Conservation (phyloP, 2,888 invertebrate species). For the Campoplex capitator region DNA sequence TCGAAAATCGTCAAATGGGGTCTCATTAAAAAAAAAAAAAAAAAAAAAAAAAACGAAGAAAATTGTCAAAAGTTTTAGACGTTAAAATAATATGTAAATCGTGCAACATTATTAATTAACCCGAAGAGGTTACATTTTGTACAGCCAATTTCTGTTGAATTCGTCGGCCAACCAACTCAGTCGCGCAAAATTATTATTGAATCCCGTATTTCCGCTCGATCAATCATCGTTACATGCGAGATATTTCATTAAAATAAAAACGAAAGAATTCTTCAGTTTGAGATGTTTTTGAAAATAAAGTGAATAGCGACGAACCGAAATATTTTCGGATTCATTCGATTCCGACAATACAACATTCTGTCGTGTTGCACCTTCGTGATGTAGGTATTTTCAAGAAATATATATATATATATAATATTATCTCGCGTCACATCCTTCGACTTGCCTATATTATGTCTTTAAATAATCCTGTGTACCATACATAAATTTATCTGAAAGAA, state of each 20-base stretch:
- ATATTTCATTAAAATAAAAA: conserved; percentile 1
- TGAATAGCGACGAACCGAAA: conserved; percentile 54
- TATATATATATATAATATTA: no score
- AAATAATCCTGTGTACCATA: conserved; percentile 24
- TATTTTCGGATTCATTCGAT: conserved; percentile 2
- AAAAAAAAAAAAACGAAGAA: no score
- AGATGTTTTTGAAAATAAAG: conserved; percentile 1
- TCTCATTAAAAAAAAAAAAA: no score
- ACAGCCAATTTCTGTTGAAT: conserved; percentile 63
- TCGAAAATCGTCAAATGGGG: no score
- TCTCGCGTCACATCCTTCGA: conserved; percentile 66
- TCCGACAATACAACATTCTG: conserved; percentile 21
- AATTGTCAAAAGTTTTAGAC: no score
- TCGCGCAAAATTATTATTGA: conserved; percentile 51
- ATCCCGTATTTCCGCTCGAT: conserved; percentile 27
- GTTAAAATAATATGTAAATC: no score
- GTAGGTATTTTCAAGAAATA: conserved; percentile 60
- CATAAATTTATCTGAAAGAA: conserved; percentile 43
- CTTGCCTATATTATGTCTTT: conserved; percentile 69
- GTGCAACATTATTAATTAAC: not conserved
- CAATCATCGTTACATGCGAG: not conserved
- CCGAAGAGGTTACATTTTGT: conserved; percentile 58
- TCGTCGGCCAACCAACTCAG: conserved; percentile 43
- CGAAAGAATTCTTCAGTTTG: not conserved
- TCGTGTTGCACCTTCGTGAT: conserved; percentile 59